Evolutionary conservation across 2,888 invertebrate genomes (phyloP).

Genomic region (Brenthis daphne): DNA sequence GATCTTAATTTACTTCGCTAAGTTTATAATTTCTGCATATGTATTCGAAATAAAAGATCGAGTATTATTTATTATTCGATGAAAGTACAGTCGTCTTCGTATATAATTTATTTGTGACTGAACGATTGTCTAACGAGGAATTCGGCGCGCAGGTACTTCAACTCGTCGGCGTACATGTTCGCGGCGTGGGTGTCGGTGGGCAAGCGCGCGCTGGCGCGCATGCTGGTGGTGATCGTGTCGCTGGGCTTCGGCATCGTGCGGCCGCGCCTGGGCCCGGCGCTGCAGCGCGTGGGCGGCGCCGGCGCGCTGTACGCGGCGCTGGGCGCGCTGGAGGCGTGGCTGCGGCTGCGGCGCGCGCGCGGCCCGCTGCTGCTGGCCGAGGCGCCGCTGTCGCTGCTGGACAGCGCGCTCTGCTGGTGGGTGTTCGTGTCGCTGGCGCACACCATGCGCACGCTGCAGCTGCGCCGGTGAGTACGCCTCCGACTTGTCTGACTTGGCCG

Average conservation of each 20-base stretch:
- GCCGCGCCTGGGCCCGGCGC: constrained; percentile 85
- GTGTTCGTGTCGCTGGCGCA: constrained; percentile 93
- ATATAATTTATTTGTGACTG: too few species aligned
- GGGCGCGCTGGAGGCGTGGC: constrained; percentile 92
- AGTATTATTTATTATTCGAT: too few species aligned
- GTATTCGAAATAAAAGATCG: too few species aligned
- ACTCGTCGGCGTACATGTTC: constrained; percentile 85
- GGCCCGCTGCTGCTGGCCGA: constrained; percentile 85
- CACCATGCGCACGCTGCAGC: constrained; percentile 93
- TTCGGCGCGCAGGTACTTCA: constrained; percentile 58
- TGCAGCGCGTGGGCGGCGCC: constrained; percentile 93
- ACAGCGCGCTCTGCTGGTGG: constrained; percentile 96
- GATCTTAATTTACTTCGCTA: too few species aligned
- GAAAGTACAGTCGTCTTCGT: too few species aligned
- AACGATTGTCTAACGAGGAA: too few species aligned
- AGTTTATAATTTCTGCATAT: too few species aligned
- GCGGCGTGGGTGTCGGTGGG: constrained; percentile 96
- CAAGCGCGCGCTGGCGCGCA: constrained; percentile 94
- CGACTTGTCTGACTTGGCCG: too few species aligned
- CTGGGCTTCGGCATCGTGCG: constrained; percentile 95
- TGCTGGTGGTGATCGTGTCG: constrained; percentile 96
- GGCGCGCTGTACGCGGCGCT: constrained; percentile 92
- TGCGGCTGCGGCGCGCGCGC: constrained; percentile 83
- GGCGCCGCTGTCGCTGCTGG: constrained; percentile 92
- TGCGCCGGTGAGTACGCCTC: constrained; percentile 83